Evolutionary conservation across 2,113 vertebrate species (phyloP), one percentile per base, ranked within the genome.

Genomic region (Hippocampus comes): DNA sequence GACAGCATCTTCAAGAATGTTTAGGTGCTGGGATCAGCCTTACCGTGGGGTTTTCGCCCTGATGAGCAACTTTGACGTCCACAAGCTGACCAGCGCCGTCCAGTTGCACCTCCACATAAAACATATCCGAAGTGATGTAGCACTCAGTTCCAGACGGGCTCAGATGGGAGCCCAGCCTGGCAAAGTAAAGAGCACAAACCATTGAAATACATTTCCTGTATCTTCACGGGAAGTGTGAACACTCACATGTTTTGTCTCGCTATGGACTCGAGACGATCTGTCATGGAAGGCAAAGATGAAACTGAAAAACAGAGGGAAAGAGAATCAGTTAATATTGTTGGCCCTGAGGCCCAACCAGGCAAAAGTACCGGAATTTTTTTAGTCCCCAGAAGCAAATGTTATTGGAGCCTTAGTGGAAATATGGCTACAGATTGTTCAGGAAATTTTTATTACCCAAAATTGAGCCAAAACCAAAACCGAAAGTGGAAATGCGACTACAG

Each of bases 111-210:
- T 99, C 97, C 83, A 99, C 94, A n/a, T 99, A 99, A 85, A 99
- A 99, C 95, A 98, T 96, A 89, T 99, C 97, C 0, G 96, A 97
- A 48, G 95, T 98, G 92, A 99, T 98, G 93, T 99, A 99, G 77
- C 97, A 99, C 88, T 99, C 97, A 10, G 97, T 99, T 80, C 95
- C 95, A 15, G 95, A 96, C 5, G 96, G 94, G 53, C 96, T 98
- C 82, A 98, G 94, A 86, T 99, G 96, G 75, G 97, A 99, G 10
- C 95, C 94, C 51, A 99, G 93, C 92, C 97, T 99, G 67, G 0
- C 53, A 21, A 1, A 81, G 34, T 72, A 9, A 65, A 70, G 15
- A 67, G 27, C 59, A 17, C 59, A 61, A 34, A 34, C 2, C 23
- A 25, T 23, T 66, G n/a, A 5, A 66, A 5, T 23, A 21, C 17